A percentile compares a stretch with the other conserved stretches of the same genome.
phyloP scores from a whole-genome alignment of 2,888 invertebrate genomes.

The Meteorus cinctellus region DNA sequence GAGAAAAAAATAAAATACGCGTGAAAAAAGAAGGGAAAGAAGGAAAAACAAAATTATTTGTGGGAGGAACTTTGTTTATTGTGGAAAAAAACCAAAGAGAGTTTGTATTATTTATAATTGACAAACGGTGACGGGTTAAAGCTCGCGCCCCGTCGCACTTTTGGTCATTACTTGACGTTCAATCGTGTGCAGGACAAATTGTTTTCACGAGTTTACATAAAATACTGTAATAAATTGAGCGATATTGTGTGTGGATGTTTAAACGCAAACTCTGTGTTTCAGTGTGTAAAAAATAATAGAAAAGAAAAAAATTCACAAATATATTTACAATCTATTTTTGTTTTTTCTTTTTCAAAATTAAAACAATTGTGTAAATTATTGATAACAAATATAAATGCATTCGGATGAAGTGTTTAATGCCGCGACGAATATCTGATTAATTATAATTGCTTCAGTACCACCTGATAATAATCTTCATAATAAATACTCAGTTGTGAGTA shows the following conservation, averaged over 20 bases:
- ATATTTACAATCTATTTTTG: neutral
- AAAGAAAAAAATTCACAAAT: neutral
- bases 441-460: neutral
- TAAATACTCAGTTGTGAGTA: neutral
- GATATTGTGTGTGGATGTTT: neutral
- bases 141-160: conserved; percentile 7
- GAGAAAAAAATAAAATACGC: too few relatives aligned
- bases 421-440: neutral
- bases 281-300: neutral
- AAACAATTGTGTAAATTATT: neutral
- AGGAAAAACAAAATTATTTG: too few relatives aligned
- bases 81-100: too few relatives aligned
- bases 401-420: conserved; percentile 15
- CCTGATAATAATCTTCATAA: neutral
- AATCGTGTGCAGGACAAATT: conserved; percentile 21
- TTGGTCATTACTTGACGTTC: conserved; percentile 8
- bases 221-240: neutral
- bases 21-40: too few relatives aligned
- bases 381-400: neutral
- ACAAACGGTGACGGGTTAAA: neutral
- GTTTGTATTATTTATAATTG: too few relatives aligned
- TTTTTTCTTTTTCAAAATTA: neutral
- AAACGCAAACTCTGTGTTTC: neutral
- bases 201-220: neutral
- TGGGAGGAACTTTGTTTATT: neutral